A percentile compares a stretch with the other conserved stretches of the same genome.
Evolutionary conservation across 2,113 vertebrate species (phyloP).

Genomic region (Poicephalus meyeri): DNA sequence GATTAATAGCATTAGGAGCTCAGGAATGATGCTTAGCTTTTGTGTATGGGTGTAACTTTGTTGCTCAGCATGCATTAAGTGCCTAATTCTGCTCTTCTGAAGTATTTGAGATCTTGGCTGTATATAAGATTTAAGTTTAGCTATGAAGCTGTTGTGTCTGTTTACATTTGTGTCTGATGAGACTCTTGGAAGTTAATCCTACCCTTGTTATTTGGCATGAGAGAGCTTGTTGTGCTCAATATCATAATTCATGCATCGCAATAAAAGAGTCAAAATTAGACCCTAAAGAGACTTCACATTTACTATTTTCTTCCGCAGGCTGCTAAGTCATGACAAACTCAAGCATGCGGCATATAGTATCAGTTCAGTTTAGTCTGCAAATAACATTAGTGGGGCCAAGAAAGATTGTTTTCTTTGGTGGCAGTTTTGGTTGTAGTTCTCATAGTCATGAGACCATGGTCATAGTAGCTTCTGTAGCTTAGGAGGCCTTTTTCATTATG

Average conservation of each 20-base stretch:
- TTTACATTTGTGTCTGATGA: neutral
- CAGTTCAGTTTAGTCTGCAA: neutral
- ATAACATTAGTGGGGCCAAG: neutral
- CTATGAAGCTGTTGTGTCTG: neutral
- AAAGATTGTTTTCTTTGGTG: neutral
- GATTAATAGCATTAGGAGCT: neutral
- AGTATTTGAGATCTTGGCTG: neutral
- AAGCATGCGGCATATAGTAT: neutral
- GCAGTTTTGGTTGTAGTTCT: neutral
- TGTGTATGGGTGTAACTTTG: neutral
- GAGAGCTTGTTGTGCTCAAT: neutral
- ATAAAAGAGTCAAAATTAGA: neutral
- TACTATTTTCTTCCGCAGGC: neutral
- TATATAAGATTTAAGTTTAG: neutral
- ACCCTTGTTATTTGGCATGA: neutral
- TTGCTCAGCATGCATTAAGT: neutral
- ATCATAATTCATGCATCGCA: neutral
- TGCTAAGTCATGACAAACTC: neutral
- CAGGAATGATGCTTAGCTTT: neutral
- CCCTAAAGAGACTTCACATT: neutral
- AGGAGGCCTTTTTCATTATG: neutral
- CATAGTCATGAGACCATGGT: neutral
- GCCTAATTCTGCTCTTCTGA: neutral
- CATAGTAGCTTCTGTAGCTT: neutral
- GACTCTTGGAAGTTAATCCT: neutral